Conservation (phyloP, 2,113 vertebrate genomes). For the Petrocephalus zakoni region DNA sequence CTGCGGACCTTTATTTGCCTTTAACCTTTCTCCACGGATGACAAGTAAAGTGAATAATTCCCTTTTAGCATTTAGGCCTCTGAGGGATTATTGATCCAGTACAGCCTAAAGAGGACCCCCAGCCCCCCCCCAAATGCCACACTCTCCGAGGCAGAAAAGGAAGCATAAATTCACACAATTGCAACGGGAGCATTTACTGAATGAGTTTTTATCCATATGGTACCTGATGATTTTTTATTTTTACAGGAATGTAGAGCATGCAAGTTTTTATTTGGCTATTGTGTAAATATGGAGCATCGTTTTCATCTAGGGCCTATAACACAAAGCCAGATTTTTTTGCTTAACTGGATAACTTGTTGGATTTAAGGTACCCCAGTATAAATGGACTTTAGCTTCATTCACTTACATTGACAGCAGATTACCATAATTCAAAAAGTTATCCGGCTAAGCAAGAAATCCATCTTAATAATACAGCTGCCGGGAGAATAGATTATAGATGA, state of each 20-base stretch:
- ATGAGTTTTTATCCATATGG: not conserved
- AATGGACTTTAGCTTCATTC: not conserved
- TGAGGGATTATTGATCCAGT: constrained; percentile 26
- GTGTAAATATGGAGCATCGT: not conserved
- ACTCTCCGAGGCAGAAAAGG: not conserved
- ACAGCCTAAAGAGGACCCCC: not conserved
- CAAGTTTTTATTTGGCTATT: not conserved
- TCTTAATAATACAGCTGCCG: not conserved
- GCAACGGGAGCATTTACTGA: not conserved
- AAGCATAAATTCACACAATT: not conserved
- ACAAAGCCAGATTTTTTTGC: not conserved
- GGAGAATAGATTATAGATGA: not conserved
- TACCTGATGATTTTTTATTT: not conserved
- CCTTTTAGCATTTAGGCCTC: constrained; percentile 11
- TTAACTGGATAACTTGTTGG: not conserved
- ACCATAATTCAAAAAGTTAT: not conserved
- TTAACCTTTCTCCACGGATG: constrained; percentile 28
- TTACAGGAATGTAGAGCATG: not conserved
- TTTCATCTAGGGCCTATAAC: not conserved
- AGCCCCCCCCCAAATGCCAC: constrained; percentile 5
- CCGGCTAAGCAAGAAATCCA: not conserved
- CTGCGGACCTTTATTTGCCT: constrained; percentile 2
- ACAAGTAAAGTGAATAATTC: constrained; percentile 31
- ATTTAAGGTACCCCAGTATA: not conserved
- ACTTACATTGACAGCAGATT: not conserved